Base-by-base conservation (phyloP, 2,113 vertebrate genomes). In the Solea senegalensis region DNA sequence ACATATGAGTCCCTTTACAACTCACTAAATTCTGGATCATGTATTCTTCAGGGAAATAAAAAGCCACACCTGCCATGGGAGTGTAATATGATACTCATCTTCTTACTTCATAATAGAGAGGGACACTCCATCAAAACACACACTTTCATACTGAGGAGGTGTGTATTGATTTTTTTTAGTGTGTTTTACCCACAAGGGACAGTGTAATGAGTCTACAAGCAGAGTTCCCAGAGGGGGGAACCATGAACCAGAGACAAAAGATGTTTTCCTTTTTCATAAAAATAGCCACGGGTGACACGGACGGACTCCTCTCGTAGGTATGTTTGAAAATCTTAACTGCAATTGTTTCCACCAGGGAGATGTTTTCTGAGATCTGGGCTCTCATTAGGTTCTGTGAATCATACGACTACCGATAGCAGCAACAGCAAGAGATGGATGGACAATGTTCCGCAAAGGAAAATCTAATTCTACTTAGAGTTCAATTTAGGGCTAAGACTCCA, bases 131-230 rank as follows among this genome's bases (percentile, higher is more conserved):
- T 88, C 86, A 87, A 89, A 91, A 90, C 61, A 82, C 65, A 76
- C 55, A 81, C 57, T 80, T 41, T 26, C 65, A 52, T 60, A 68
- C 57, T 78, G 56, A 50, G 34, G 54, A 15, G 61, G 67, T 71
- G 78, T 80, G 78, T 90, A 94, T 92, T 87, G 93, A 94, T 92
- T 92, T 11, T 49, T 55, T 59, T 59, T 11, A 89, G 77, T 81
- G 78, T 83, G 74, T 88, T 91, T 88, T 88, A 84, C 88, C 86
- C 74, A 45, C 74, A 81, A 90, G 92, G 89, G 89, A 92, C 84
- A 85, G 80, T 91, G 91, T 93, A 94, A 93, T 92, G 90, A 93
- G 88, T 90, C 84, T 87, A 89, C 86, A 86, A 91, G 88, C 83
- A 75, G 78, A 85, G 82, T 76, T 90, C 84, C 63, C 83, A 65